phyloP scores from a whole-genome alignment of 2,113 vertebrate genomes.

The Chloroceryle aenea region DNA sequence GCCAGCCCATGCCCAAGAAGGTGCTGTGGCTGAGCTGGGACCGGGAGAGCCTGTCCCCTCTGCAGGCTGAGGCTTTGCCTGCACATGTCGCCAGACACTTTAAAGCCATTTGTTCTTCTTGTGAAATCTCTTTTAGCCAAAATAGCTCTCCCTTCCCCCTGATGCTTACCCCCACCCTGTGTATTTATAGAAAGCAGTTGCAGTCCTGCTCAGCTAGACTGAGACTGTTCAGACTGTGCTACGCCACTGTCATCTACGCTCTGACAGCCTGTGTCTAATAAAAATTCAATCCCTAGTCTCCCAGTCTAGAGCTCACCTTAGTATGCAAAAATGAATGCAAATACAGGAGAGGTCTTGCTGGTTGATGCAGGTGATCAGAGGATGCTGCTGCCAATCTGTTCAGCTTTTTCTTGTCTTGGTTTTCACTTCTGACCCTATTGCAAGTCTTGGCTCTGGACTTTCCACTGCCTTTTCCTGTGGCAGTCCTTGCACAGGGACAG shows the following conservation, averaged over 20 bases:
- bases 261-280: not conserved
- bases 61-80: not conserved
- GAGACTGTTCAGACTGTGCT: not conserved
- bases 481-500: not conserved
- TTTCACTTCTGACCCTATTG: not conserved
- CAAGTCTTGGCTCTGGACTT: not conserved
- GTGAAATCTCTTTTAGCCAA: not conserved
- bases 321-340: not conserved
- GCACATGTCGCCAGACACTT: fast-evolving
- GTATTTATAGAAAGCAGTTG: not conserved
- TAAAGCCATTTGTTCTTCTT: not conserved
- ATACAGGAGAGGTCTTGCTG: not conserved
- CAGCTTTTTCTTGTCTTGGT: not conserved
- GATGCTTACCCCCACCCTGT: not conserved
- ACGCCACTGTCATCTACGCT: fast-evolving
- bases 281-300: not conserved
- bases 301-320: not conserved
- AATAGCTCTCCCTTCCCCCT: not conserved
- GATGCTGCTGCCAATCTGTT: not conserved
- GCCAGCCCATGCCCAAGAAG: fast-evolving
- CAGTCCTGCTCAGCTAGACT: not conserved
- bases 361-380: not conserved
- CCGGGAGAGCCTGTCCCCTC: not conserved
- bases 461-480: not conserved
- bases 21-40: fast-evolving